A percentile compares a stretch with the other conserved stretches of the same genome.
Evolutionary conservation across 1,140 invertebrate genomes (phyloP).

Genomic region (Trichomalopsis sarcophagae): DNA sequence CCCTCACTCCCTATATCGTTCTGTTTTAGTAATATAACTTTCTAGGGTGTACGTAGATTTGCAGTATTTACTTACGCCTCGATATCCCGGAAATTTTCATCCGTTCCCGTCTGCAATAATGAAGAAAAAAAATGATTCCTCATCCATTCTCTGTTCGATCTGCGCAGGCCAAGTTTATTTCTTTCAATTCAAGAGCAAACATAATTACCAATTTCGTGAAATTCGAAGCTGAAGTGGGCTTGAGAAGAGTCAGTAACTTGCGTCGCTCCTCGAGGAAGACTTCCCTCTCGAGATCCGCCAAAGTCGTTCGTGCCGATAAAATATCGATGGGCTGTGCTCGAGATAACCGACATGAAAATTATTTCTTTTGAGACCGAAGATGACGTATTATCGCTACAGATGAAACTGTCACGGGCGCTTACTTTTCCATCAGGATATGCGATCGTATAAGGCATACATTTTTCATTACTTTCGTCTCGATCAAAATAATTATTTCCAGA

Average conservation of each 20-base stretch:
- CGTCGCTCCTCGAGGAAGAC: slow-evolving; percentile 25
- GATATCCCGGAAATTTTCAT: neutral
- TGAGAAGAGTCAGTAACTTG: neutral
- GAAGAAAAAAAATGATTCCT: neutral
- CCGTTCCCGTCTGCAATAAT: slow-evolving; percentile 22
- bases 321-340: neutral
- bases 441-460: too few relatives aligned
- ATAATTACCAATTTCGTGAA: slow-evolving; percentile 17
- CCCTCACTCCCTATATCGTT: too few relatives aligned
- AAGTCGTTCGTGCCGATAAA: neutral
- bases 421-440: too few relatives aligned
- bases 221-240: neutral
- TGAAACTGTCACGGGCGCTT: too few relatives aligned
- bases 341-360: neutral
- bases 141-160: neutral
- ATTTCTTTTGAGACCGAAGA: neutral
- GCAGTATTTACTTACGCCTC: slow-evolving; percentile 28
- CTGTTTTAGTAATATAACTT: too few relatives aligned
- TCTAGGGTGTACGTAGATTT: too few relatives aligned
- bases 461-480: too few relatives aligned
- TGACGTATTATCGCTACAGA: neutral
- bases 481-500: too few relatives aligned
- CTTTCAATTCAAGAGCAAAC: neutral
- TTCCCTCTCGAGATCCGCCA: slow-evolving; percentile 44
- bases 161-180: neutral